phyloP scores from a whole-genome alignment of 2,113 vertebrate species.

The Herpetotheres cachinnans region DNA sequence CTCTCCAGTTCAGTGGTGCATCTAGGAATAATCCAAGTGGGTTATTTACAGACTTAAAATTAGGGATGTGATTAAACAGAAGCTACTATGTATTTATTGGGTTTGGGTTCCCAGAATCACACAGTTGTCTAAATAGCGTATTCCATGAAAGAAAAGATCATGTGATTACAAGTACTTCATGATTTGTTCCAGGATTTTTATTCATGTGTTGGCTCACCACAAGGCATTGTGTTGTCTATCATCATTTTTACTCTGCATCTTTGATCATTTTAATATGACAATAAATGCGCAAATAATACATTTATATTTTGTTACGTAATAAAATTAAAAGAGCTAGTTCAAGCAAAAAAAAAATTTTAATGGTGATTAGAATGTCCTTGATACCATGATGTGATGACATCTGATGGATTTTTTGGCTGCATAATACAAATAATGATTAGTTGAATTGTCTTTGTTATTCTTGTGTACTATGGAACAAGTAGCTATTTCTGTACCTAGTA shows the following conservation, averaged over 20 bases:
- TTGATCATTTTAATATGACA: not conserved
- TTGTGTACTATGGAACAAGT: not conserved
- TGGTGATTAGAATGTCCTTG: not conserved
- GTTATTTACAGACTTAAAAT: not conserved
- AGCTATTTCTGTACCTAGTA: not conserved
- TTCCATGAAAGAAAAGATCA: not conserved
- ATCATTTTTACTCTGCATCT: not conserved
- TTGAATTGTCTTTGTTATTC: not conserved
- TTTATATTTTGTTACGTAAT: not conserved
- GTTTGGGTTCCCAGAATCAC: not conserved
- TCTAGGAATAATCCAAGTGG: not conserved
- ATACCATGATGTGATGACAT: not conserved
- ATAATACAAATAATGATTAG: not conserved
- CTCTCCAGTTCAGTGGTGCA: not conserved
- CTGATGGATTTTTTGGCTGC: not conserved
- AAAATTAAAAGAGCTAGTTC: not conserved
- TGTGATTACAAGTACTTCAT: not conserved
- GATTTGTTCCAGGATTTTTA: not conserved
- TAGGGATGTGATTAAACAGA: not conserved
- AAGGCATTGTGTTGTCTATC: not conserved
- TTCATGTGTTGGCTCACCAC: not conserved
- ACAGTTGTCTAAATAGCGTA: not conserved
- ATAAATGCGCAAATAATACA: not conserved
- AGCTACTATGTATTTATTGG: not conserved
- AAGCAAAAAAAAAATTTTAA: not conserved